These are phyloP conservation scores for Drosophila tristis DNA, from an alignment of 1,140 invertebrate species.

Conservation along the genomic window DNA sequence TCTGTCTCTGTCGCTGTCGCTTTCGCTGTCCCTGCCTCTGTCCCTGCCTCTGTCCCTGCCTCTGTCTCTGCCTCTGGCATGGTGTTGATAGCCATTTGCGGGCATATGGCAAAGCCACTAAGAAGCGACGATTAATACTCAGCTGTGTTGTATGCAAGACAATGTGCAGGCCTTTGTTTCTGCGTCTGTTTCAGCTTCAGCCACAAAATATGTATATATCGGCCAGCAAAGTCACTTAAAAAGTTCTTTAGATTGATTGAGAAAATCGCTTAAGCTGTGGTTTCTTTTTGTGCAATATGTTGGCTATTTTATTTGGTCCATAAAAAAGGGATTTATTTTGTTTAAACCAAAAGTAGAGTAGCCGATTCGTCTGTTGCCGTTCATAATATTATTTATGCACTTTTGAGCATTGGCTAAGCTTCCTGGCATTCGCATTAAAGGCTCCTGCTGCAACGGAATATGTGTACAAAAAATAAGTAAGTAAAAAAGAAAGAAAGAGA, in stretches of 20 bases:
- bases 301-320: too few species aligned
- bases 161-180: conserved; percentile 4
- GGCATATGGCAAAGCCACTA: conserved; percentile 43
- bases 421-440: background rate
- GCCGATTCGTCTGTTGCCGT: too few species aligned
- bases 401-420: too few species aligned
- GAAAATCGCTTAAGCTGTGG: too few species aligned
- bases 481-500: conserved; percentile 1
- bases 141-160: conserved; percentile 28
- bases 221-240: too few species aligned
- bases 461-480: background rate
- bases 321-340: too few species aligned
- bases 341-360: too few species aligned
- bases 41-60: background rate
- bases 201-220: too few species aligned
- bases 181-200: background rate
- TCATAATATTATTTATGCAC: too few species aligned
- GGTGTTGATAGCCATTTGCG: conserved; percentile 53
- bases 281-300: too few species aligned
- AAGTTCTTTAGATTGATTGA: background rate
- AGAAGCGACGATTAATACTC: conserved; percentile 49
- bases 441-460: background rate
- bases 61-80: background rate
- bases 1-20: background rate
- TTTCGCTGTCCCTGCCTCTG: too few species aligned